phyloP scores from a whole-genome alignment of 2,797 vertebrate genomes.

The Gymnoscopelus braueri region DNA sequence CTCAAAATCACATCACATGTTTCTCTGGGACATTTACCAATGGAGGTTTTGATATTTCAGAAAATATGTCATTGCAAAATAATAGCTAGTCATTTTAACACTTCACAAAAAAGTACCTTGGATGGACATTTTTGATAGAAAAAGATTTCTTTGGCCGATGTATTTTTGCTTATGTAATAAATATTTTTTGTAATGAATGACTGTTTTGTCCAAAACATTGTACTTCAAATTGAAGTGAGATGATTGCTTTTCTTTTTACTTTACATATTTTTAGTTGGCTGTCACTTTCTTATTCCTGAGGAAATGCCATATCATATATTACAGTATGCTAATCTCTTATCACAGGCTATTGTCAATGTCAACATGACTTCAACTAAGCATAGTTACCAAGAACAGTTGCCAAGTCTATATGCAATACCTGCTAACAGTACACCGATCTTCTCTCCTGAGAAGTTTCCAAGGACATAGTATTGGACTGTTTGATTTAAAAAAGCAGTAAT shows the following conservation, averaged over 20 bases:
- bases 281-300: slow-evolving; percentile 67
- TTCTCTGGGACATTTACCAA: slow-evolving; percentile 66
- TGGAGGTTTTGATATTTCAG: slow-evolving; percentile 55
- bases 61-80: slow-evolving; percentile 45
- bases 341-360: slow-evolving; percentile 49
- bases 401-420: slow-evolving; percentile 75
- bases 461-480: slow-evolving; percentile 62
- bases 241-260: slow-evolving; percentile 63
- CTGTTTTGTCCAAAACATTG: slow-evolving; percentile 79
- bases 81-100: slow-evolving; percentile 62
- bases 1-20: slow-evolving; percentile 67
- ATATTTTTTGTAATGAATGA: slow-evolving; percentile 79
- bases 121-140: slow-evolving; percentile 73
- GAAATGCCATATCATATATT: slow-evolving; percentile 59
- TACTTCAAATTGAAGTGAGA: slow-evolving; percentile 91
- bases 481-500: slow-evolving; percentile 73
- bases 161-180: slow-evolving; percentile 78
- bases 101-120: slow-evolving; percentile 68
- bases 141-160: slow-evolving; percentile 64
- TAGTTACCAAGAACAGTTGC: slow-evolving; percentile 54
- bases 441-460: slow-evolving; percentile 65
- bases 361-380: slow-evolving; percentile 50
- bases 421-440: slow-evolving; percentile 51
- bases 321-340: slow-evolving; percentile 44
- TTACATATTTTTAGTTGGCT: slow-evolving; percentile 65